Percentiles rank a stretch among this genome's conserved stretches.
These are phyloP conservation scores for Amphiura filiformis DNA, from an alignment of 35 echinoderm and acorn worm species.

Conservation along the genomic window DNA sequence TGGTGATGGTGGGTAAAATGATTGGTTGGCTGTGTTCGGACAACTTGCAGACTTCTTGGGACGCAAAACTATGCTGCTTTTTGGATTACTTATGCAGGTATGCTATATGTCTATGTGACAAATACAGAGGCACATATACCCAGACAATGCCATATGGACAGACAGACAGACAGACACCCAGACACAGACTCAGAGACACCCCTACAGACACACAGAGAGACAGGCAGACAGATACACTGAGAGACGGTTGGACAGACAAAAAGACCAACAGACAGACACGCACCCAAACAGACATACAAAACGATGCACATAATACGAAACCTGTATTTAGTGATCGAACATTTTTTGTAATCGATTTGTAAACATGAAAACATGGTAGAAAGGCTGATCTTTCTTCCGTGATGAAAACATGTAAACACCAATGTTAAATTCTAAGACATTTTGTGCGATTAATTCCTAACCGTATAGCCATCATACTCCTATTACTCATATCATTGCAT, in stretches of 20 bases:
- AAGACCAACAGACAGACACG: not conserved
- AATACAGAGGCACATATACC: not conserved
- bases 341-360: not conserved
- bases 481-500: too few relatives aligned
- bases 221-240: not conserved
- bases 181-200: not conserved
- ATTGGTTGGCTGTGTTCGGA: slow-evolving; percentile 21
- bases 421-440: too few relatives aligned
- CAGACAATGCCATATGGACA: not conserved
- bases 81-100: slow-evolving; percentile 4
- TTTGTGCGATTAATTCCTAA: too few relatives aligned
- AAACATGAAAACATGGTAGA: too few relatives aligned
- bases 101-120: not conserved
- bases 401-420: too few relatives aligned
- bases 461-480: too few relatives aligned
- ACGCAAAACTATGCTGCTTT: not conserved
- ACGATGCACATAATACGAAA: not conserved
- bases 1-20: slow-evolving; percentile 35
- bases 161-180: not conserved
- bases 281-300: not conserved
- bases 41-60: slow-evolving; percentile 32
- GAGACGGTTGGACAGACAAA: not conserved
- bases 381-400: too few relatives aligned
- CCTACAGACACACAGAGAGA: not conserved
- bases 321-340: too few relatives aligned